These are phyloP conservation scores for Asarcornis scutulata DNA, from an alignment of 2,113 vertebrate genomes.

Conservation along the genomic window DNA sequence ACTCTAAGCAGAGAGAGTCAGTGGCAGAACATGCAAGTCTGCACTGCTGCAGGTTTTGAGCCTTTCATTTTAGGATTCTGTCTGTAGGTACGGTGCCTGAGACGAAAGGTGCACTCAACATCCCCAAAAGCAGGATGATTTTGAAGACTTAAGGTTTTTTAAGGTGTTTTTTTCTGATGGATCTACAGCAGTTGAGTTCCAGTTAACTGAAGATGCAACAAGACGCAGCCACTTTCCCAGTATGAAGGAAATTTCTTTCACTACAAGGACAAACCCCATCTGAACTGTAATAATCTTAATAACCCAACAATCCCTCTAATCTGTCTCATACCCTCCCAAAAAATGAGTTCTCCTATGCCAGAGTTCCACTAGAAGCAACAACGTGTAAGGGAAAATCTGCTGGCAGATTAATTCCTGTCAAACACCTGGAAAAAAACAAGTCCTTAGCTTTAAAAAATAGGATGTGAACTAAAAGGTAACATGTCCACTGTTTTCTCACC, in stretches of 20 bases:
- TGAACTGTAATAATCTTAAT: neutral
- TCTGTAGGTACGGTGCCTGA: fast-evolving
- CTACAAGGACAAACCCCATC: neutral
- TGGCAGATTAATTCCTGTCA: neutral
- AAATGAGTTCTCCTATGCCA: neutral
- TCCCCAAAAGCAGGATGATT: neutral
- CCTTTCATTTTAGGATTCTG: neutral
- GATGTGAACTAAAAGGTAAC: neutral
- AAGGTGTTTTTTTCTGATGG: neutral
- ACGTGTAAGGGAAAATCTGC: neutral
- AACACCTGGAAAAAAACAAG: neutral
- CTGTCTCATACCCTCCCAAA: neutral
- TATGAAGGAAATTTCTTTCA: neutral
- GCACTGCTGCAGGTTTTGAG: neutral
- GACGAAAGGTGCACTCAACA: neutral
- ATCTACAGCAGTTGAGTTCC: neutral
- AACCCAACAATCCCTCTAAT: neutral
- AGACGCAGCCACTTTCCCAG: neutral
- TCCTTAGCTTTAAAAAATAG: neutral
- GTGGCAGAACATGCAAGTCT: neutral
- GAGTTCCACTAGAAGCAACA: neutral
- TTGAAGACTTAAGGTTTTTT: neutral
- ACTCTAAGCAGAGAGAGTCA: neutral
- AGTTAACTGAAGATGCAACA: neutral
- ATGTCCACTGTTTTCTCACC: neutral